Base-by-base conservation (phyloP, 2,888 invertebrate species). In the Orchesella flavescens region DNA sequence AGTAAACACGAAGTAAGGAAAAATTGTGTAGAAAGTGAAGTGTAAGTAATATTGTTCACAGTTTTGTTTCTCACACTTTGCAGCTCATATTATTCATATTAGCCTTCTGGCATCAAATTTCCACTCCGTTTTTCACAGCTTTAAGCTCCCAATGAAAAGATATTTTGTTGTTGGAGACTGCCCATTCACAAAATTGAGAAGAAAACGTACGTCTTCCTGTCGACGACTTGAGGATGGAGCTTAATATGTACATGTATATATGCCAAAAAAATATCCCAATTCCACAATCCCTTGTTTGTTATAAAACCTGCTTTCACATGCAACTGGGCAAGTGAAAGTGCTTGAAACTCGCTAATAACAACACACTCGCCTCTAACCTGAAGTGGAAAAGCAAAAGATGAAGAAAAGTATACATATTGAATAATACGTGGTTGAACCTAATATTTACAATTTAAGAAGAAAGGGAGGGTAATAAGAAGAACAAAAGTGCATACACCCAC, bases 381-480 rank as follows among this genome's bases (percentile, higher is more conserved):
- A n/a, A 23, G 4, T 21, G 49, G n/a, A 44, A 23, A 23, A 46
- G 23, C 15, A 53, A 66, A 46, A n/a, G n/a, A n/a, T 12, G 46
- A 66, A 49, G 15, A 49, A 49, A 17, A 68, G 49, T 23, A 23
- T 49, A 68, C 13, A 49, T 21, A 21, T 1, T 9, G 68, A 15
- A 68, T 46, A 68, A 46, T 68, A 34, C 34, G 3, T 7, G 7
- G 3, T 34, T 34, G 34, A 34, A 34, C 34, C 34, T 7, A 34
- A 7, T 34, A 34, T 34, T n/a, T n/a, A n/a, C n/a, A n/a, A n/a
- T n/a, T 34, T 34, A 68, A 49, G 49, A 13, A 68, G 46, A 49
- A 15, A 68, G 68, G 19, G 46, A 68, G 23, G 68, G 24, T 68
- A 68, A 68, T 68, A 34, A 68, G 68, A 66, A 66, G 68, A 66